Evolutionary conservation across 1,140 invertebrate genomes (phyloP), one percentile per base, ranked within the genome.

Genomic region (Anagrus nilaparvatae): DNA sequence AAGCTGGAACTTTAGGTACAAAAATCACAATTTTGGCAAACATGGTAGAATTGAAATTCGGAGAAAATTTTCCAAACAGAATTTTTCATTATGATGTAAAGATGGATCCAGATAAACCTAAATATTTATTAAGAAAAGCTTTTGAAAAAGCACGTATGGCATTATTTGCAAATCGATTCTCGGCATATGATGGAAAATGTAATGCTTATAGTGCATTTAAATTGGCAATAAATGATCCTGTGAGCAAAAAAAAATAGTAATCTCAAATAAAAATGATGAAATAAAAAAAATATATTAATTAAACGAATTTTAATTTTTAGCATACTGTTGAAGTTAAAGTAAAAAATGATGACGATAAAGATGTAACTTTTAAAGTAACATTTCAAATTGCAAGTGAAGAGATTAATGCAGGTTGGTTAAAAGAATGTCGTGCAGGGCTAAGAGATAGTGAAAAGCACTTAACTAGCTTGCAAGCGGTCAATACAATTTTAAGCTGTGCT

Each of bases 401-500:
- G n/a, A 64, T 81, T 12, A 67, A 69, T 48, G 54, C 82, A 7
- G 69, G 66, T 19, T 70, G 72, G 40, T 33, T 78, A 47, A 55
- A 68, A 31, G 54, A 59, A 64, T 49, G 81, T 58, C 43, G 48
- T 67, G 40, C 48, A 18, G 53, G 63, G 53, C 38, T 70, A 46
- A 34, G 43, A 59, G 47, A 52, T 58, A 46, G 51, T 65, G 46
- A 47, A 38, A 53, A 4, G 21, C 82, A 87, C 4, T 76, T 78
- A 54, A 77, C 80, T 25, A 72, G 74, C 2, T 59, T 87, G 9
- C 82, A 86, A 63, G 85, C 80, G 34, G 56, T 95, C 2, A 89
- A 95, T 60, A 77, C 95, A 2, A 80, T 93, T 29, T 70, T 95
- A 46, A 70, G 81, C 38, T 77, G 80, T 49, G 73, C 59, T 16